Percentiles rank a stretch among this genome's conserved stretches.
Conservation (phyloP, 2,888 invertebrate genomes). For the Athripsodes cinereus region DNA sequence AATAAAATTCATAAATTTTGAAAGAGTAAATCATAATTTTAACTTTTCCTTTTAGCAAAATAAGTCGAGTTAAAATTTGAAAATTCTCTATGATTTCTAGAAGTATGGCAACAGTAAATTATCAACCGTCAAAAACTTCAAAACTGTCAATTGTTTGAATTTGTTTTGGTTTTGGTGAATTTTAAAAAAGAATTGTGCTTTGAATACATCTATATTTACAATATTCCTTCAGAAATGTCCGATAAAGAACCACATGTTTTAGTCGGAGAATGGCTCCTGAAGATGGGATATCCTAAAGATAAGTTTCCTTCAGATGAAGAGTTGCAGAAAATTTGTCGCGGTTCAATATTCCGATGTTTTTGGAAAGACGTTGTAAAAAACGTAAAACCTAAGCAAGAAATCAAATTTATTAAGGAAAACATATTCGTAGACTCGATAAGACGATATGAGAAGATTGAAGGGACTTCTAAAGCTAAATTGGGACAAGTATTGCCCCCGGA, state of each 20-base stretch:
- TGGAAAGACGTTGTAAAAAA: slow-evolving; percentile 19
- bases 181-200: not conserved
- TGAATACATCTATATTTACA: not conserved
- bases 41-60: too few relatives aligned
- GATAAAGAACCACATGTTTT: slow-evolving; percentile 12
- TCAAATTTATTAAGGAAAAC: slow-evolving; percentile 12
- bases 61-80: too few relatives aligned
- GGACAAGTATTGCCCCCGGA: slow-evolving; percentile 17
- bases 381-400: slow-evolving; percentile 19
- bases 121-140: not conserved
- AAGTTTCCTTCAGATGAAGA: slow-evolving; percentile 18
- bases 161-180: not conserved
- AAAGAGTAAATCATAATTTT: too few relatives aligned
- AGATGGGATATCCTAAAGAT: slow-evolving; percentile 19
- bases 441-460: slow-evolving; percentile 13
- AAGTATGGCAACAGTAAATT: not conserved
- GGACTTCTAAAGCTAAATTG: slow-evolving; percentile 15
- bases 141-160: not conserved
- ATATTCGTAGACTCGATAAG: slow-evolving; percentile 16
- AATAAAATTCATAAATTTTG: too few relatives aligned
- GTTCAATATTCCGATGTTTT: slow-evolving; percentile 17
- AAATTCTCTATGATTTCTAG: too few relatives aligned
- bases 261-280: slow-evolving; percentile 19
- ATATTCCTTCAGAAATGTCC: slow-evolving; percentile 13
- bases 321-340: slow-evolving; percentile 18